Evolutionary conservation across 1,140 invertebrate genomes (phyloP).

Genomic region (Drosophila hydei): DNA sequence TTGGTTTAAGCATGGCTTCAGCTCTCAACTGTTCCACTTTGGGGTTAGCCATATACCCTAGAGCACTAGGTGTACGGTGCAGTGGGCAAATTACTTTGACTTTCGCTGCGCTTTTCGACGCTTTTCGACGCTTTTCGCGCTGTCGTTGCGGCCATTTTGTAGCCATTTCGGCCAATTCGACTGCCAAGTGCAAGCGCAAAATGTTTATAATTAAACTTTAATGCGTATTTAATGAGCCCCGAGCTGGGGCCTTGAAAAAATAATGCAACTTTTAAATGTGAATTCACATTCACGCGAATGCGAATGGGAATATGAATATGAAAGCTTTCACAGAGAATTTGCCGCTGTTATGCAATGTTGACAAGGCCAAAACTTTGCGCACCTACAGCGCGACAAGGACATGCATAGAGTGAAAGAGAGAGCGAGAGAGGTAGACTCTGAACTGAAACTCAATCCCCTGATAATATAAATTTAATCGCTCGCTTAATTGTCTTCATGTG

Average conservation of each 20-base stretch:
- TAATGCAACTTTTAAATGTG: constrained; percentile 60
- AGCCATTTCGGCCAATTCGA: constrained; percentile 54
- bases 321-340: constrained; percentile 24
- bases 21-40: not conserved
- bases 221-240: constrained; percentile 79
- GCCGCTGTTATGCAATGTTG: constrained; percentile 38
- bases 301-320: constrained; percentile 54
- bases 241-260: constrained; percentile 57
- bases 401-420: constrained; percentile 10
- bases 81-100: constrained; percentile 74
- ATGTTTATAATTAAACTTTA: constrained; percentile 82
- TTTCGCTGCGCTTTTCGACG: constrained; percentile 74
- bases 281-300: constrained; percentile 20
- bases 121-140: constrained; percentile 56
- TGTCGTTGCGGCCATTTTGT: constrained; percentile 40
- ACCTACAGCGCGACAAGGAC: constrained; percentile 6
- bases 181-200: constrained; percentile 77
- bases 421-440: not conserved
- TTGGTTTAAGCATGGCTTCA: not conserved
- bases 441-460: constrained; percentile 63
- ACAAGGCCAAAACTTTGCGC: constrained; percentile 57
- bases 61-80: constrained; percentile 28
- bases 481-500: constrained; percentile 80
- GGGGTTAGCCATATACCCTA: constrained; percentile 30
- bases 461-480: constrained; percentile 82